Evolutionary conservation across 2,113 vertebrate species (phyloP).

Genomic region (Monarcha castaneiventris): DNA sequence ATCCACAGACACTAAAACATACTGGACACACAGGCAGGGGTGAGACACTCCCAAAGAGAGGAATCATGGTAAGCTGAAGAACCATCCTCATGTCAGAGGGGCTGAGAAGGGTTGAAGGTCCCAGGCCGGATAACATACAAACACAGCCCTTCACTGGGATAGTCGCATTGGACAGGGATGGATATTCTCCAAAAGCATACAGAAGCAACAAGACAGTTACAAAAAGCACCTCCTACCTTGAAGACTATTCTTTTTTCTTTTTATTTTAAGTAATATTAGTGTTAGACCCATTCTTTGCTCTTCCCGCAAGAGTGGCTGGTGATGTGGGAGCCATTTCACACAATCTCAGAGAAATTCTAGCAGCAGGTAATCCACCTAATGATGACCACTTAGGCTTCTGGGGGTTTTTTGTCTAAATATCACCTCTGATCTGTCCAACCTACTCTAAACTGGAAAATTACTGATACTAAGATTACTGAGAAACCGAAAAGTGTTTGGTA

Average conservation of each 20-base stretch:
- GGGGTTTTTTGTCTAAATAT: background rate
- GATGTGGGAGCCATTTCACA: background rate
- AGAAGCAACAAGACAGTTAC: background rate
- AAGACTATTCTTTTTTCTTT: accelerated
- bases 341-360: background rate
- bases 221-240: background rate
- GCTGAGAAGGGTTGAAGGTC: background rate
- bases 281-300: background rate
- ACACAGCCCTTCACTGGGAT: background rate
- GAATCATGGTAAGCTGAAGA: background rate
- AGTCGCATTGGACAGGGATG: accelerated
- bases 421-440: background rate
- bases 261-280: background rate
- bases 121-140: background rate
- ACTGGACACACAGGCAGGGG: accelerated
- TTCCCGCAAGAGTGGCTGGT: accelerated
- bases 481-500: background rate
- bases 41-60: background rate
- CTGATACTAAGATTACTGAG: background rate
- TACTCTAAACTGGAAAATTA: background rate
- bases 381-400: background rate
- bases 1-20: accelerated
- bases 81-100: accelerated
- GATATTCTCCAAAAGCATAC: background rate
- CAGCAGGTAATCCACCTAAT: background rate